Conservation (phyloP, 1,140 invertebrate species). For the Penaeus vannamei region DNA sequence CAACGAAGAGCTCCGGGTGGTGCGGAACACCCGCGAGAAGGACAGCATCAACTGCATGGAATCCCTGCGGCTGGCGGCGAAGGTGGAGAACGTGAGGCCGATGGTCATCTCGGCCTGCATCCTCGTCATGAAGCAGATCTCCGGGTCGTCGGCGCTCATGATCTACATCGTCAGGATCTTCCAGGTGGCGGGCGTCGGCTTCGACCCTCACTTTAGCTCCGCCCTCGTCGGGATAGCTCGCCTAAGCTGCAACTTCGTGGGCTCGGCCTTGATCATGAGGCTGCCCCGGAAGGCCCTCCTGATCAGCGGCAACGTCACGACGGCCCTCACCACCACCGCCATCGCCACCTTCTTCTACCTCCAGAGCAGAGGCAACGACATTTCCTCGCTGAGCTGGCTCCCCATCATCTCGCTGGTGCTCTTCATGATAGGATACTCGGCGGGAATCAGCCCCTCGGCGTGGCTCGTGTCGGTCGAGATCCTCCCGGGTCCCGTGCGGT, state of each 20-base stretch:
- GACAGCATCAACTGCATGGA: background rate
- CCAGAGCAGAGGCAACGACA: background rate
- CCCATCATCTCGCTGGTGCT: background rate
- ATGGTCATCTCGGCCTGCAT: background rate
- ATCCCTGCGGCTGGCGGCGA: background rate
- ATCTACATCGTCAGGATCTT: conserved; percentile 13
- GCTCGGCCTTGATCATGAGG: background rate
- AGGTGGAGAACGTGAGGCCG: background rate
- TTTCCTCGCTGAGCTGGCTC: background rate
- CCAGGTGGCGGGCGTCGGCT: background rate
- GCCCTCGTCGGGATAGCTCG: background rate
- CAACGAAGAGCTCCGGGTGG: background rate
- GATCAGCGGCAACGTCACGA: background rate
- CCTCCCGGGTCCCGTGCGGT: background rate
- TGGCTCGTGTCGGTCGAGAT: background rate
- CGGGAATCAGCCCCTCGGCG: background rate
- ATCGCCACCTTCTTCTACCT: conserved; percentile 3
- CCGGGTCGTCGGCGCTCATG: background rate
- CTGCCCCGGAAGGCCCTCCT: background rate
- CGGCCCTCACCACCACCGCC: background rate
- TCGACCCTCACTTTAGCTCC: background rate
- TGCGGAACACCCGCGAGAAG: background rate
- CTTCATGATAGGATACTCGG: conserved; percentile 14
- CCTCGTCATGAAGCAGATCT: background rate
- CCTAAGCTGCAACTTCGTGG: background rate